These are phyloP conservation scores for Stichopus chloronotus DNA, from an alignment of 35 echinoderm and acorn worm genomes.

Conservation along the genomic window DNA sequence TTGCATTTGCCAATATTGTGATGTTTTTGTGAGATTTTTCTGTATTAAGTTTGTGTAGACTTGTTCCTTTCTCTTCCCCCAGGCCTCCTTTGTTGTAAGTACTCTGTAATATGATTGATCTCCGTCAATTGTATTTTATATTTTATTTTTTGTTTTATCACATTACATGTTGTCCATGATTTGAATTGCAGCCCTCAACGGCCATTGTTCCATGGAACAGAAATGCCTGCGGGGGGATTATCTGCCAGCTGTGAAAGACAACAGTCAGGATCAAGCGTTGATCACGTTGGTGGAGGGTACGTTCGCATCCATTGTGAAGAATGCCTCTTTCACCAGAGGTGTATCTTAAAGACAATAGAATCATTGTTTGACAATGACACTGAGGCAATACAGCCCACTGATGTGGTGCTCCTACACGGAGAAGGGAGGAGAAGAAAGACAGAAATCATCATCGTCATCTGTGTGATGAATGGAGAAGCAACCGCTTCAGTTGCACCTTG, in stretches of 20 bases:
- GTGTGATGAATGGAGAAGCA: neutral
- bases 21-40: too few species aligned
- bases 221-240: neutral
- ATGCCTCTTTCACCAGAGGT: slow-evolving; percentile 35
- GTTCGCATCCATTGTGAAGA: slow-evolving; percentile 36
- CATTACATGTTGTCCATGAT: too few species aligned
- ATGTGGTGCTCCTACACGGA: neutral
- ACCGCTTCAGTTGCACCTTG: too few species aligned
- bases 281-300: slow-evolving; percentile 14
- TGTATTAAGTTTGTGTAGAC: too few species aligned
- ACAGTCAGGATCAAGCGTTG: slow-evolving; percentile 1
- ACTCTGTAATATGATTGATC: too few species aligned
- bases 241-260: neutral
- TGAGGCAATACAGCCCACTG: neutral
- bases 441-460: too few species aligned
- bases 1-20: too few species aligned
- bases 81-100: too few species aligned
- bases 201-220: slow-evolving; percentile 22
- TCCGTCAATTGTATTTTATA: too few species aligned
- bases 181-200: neutral
- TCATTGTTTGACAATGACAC: neutral
- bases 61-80: too few species aligned
- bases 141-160: too few species aligned
- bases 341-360: neutral
- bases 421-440: neutral